These are phyloP conservation scores for Parnassius mnemosyne DNA, from an alignment of 2,888 invertebrate genomes.

Conservation along the genomic window DNA sequence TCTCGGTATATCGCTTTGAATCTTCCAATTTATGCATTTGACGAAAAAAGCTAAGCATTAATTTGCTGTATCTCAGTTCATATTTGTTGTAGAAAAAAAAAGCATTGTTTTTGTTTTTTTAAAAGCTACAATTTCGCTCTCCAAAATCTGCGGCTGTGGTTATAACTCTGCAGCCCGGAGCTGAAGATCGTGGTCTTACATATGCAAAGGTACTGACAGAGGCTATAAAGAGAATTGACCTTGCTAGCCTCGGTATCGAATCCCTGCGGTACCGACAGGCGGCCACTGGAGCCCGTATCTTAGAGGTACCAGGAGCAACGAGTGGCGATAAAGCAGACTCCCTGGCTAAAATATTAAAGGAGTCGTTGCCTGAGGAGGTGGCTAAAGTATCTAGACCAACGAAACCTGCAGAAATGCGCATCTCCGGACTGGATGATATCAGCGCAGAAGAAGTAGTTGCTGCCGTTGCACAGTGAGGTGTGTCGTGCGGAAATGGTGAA, in stretches of 20 bases:
- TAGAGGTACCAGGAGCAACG: slow-evolving; percentile 24
- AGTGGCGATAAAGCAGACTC: slow-evolving; percentile 24
- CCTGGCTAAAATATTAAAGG: slow-evolving; percentile 24
- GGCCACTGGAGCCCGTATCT: slow-evolving; percentile 23
- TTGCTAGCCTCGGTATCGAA: background rate
- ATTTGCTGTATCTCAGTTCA: too few relatives aligned
- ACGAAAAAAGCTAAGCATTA: too few relatives aligned
- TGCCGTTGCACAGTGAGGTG: slow-evolving; percentile 21
- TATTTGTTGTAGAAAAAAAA: too few relatives aligned
- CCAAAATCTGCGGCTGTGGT: slow-evolving; percentile 28
- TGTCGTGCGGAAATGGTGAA: slow-evolving; percentile 14
- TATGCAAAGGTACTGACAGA: slow-evolving; percentile 18
- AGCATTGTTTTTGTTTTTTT: too few relatives aligned
- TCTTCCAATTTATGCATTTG: too few relatives aligned
- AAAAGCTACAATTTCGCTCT: too few relatives aligned
- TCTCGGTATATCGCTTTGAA: too few relatives aligned
- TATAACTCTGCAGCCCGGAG: slow-evolving; percentile 27
- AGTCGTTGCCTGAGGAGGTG: slow-evolving; percentile 1
- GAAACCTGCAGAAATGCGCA: slow-evolving; percentile 25
- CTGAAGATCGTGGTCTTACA: slow-evolving; percentile 14
- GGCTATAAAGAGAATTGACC: slow-evolving; percentile 20
- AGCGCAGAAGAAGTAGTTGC: slow-evolving; percentile 17
- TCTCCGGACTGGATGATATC: slow-evolving; percentile 30
- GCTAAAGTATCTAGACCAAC: slow-evolving; percentile 23
- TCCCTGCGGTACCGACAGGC: slow-evolving; percentile 3